Percentiles rank a stretch among this genome's conserved stretches.
These are phyloP conservation scores for Diloba caeruleocephala DNA, from an alignment of 2,888 invertebrate species.

Conservation along the genomic window DNA sequence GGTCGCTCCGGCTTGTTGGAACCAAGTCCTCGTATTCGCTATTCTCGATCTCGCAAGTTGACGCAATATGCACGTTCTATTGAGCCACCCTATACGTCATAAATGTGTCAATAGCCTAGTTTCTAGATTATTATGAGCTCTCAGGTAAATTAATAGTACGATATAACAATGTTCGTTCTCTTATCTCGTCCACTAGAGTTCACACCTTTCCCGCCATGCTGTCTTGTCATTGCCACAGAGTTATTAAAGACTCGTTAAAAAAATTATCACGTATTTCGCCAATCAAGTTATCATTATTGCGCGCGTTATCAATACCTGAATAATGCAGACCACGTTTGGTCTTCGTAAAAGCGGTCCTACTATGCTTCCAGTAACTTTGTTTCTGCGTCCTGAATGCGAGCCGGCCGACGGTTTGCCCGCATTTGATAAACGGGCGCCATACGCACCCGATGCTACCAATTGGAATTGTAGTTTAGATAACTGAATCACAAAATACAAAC, in stretches of 20 bases:
- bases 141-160: slow-evolving; percentile 1
- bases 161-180: slow-evolving; percentile 23
- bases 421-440: slow-evolving; percentile 59
- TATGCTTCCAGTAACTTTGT: slow-evolving; percentile 44
- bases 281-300: slow-evolving; percentile 47
- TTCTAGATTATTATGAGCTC: background rate
- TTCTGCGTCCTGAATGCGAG: slow-evolving; percentile 34
- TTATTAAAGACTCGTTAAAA: slow-evolving; percentile 39
- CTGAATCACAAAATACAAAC: background rate
- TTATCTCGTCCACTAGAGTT: slow-evolving; percentile 40
- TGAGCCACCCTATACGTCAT: too few relatives aligned
- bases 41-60: too few relatives aligned
- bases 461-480: slow-evolving; percentile 5
- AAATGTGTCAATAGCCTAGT: too few relatives aligned
- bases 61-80: too few relatives aligned
- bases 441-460: slow-evolving; percentile 35
- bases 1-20: too few relatives aligned
- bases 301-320: slow-evolving; percentile 33
- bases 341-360: slow-evolving; percentile 36
- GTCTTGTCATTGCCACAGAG: slow-evolving; percentile 44
- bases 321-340: slow-evolving; percentile 40
- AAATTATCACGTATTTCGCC: slow-evolving; percentile 53
- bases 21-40: too few relatives aligned
- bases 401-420: slow-evolving; percentile 46
- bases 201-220: slow-evolving; percentile 38